phyloP scores from a whole-genome alignment of 1,140 invertebrate genomes.

The Heliconius hewitsoni region DNA sequence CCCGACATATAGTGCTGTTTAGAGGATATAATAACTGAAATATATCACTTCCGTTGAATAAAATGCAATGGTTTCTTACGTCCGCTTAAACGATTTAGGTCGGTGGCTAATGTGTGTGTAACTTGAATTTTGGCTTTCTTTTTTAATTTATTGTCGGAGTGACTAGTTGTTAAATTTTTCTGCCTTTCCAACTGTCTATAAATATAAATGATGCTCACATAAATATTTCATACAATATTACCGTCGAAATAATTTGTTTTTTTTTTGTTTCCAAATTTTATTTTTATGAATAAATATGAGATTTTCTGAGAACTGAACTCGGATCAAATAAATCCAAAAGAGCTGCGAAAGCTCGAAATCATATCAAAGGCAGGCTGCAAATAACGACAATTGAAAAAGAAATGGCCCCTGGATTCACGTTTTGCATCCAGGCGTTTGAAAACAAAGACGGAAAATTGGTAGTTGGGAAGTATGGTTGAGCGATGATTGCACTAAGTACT shows the following conservation, averaged over 20 bases:
- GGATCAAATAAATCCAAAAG: constrained; percentile 5
- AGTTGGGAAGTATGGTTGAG: constrained; percentile 47
- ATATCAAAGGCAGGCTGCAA: constrained; percentile 27
- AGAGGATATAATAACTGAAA: constrained; percentile 9
- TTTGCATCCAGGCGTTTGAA: constrained; percentile 46
- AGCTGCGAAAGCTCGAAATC: background rate
- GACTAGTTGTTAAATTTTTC: too few relatives aligned
- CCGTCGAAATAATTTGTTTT: too few relatives aligned
- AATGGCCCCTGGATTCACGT: constrained; percentile 34
- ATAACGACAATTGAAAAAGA: constrained; percentile 29
- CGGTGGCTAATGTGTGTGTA: background rate
- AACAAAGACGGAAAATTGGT: constrained; percentile 70
- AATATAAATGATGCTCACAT: too few relatives aligned
- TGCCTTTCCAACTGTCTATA: too few relatives aligned
- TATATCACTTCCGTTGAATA: constrained; percentile 4
- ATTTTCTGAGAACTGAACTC: background rate
- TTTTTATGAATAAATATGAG: background rate
- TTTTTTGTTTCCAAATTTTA: background rate
- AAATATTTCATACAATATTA: too few relatives aligned
- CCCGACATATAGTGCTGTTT: background rate
- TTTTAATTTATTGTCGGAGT: too few relatives aligned
- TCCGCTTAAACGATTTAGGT: background rate
- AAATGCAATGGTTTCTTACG: background rate
- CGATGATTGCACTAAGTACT: constrained; percentile 58
- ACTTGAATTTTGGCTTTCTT: background rate